Base-by-base conservation (phyloP, 2,888 invertebrate species). In the Hecatera dysodea region DNA sequence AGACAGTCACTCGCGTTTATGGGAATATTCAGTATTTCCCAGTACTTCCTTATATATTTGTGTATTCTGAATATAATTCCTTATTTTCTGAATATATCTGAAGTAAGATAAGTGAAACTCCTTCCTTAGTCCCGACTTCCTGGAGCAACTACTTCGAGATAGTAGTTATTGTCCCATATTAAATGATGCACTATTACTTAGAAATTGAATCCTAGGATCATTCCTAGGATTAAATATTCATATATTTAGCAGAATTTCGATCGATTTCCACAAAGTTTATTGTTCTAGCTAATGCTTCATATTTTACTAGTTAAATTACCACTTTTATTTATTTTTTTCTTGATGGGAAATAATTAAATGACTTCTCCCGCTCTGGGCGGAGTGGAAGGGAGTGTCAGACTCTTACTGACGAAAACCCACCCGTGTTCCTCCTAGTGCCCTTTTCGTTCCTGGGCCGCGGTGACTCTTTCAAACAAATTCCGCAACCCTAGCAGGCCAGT, bases 191-290 rank as follows among this genome's bases (percentile, higher is more conserved):
- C 19, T 19, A 44, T 19, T 44, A n/a, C n/a, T n/a, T n/a, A n/a
- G n/a, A n/a, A n/a, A n/a, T n/a, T n/a, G n/a, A n/a, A n/a, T n/a
- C n/a, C n/a, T n/a, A 44, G 44, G 7, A 19, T 1, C 19, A 44
- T 44, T 44, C 19, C 19, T 44, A 1, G 1, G 19, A 19, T 19
- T 44, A 7, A 1, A 44, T 44, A n/a, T n/a, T n/a, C n/a, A n/a
- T n/a, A n/a, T 59, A 60, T 36, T 63, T 44, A 19, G 36, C 46
- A 19, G 46, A 46, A 55, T 44, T 39, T 33, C 12, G 12, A 60
- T 33, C n/a, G 7, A 24, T 46, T 33, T 44, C n/a, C 7, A 48
- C 24, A 48, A 22, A 53, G 12, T 15, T 53, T 46, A 55, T n/a
- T 48, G 48, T 3, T 5, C 36, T 36, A 1, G 22, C n/a, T 55